Evolutionary conservation across 2,888 invertebrate species (phyloP), one percentile per base, ranked within the genome.

Genomic region (Parnassius glacialis): DNA sequence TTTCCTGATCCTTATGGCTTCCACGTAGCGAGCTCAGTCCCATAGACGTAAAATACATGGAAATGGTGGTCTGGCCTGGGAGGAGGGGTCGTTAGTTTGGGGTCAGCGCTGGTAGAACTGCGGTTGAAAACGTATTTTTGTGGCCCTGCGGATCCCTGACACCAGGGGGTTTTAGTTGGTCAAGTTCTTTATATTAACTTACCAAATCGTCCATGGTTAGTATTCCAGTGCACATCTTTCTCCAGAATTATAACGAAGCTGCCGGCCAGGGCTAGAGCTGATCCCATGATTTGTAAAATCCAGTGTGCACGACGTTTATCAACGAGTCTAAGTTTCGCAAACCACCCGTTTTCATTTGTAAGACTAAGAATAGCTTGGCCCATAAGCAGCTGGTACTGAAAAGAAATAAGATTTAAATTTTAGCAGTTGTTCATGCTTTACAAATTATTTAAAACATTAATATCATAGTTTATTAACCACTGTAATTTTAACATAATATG

Each of bases 381-480:
- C 88, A 90, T 90, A 10, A 89, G 72, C 3, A 90, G 70, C 66
- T 89, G 87, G 61, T 86, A 87, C 90, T 90, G 70, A 60, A 81
- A 7, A 69, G 16, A 45, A 67, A 13, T 13, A 48, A 45, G 7
- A 45, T 45, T 45, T 45, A 9, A 9, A 45, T 45, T 34, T 34
- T 34, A 34, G 34, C 5, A 34, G 34, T 3, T 34, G 34, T 1
- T 34, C 34, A 34, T 7, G 34, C 34, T 7, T 34, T 7, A 34
- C 34, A 34, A 34, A 34, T 34, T 34, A 34, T 5, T 34, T 34
- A 34, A 34, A 34, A 34, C 34, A 34, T 7, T 34, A 34, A 34
- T 34, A 34, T 3, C 34, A 7, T 5, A 34, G 5, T 34, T 34
- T 34, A 34, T 34, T 34, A 34, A 34, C 7, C 7, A 34, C 34